Percentiles rank a stretch among this genome's conserved stretches.
phyloP scores from a whole-genome alignment of 53 echinoderm and acorn worm species.

The Patiria pectinifera region DNA sequence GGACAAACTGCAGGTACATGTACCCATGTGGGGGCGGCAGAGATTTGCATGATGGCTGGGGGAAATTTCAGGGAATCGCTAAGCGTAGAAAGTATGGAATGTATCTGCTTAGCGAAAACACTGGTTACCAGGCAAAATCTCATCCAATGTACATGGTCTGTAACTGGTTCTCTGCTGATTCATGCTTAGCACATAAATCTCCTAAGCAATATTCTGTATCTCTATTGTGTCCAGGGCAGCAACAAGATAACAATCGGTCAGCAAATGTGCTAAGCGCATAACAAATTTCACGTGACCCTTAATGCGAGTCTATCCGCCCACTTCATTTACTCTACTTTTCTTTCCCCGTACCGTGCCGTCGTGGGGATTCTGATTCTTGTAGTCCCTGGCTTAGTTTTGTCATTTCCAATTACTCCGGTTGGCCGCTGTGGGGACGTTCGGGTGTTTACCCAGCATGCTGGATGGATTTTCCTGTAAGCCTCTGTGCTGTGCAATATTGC shows the following conservation, averaged over 20 bases:
- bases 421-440: neutral
- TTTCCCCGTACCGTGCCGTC: too few species aligned
- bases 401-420: neutral
- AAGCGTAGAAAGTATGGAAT: too few species aligned
- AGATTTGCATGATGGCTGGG: neutral
- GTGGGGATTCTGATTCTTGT: neutral
- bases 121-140: too few species aligned
- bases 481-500: neutral
- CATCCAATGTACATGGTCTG: too few species aligned
- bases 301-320: neutral
- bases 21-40: neutral
- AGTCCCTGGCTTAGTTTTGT: neutral
- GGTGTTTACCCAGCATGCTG: neutral
- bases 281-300: neutral
- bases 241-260: neutral
- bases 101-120: too few species aligned
- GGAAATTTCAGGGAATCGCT: too few species aligned
- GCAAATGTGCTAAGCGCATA: neutral
- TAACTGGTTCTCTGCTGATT: too few species aligned
- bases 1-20: neutral
- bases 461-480: neutral
- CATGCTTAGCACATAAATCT: too few species aligned
- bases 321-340: neutral
- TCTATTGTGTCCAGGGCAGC: neutral
- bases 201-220: too few species aligned